Evolutionary conservation across 2,888 invertebrate genomes (phyloP).

Genomic region (Pyrgus malvae): DNA sequence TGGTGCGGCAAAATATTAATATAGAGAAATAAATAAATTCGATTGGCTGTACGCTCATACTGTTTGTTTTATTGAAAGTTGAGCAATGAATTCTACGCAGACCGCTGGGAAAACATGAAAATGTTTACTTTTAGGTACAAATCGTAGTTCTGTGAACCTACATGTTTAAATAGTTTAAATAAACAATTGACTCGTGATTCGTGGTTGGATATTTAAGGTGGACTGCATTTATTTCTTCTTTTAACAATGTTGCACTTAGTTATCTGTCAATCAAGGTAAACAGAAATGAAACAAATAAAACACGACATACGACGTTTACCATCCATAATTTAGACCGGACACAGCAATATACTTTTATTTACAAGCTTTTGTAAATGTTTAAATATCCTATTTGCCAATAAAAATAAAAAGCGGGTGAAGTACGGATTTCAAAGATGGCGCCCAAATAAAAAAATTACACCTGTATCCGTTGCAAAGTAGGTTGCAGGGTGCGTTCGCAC

Average conservation of each 20-base stretch:
- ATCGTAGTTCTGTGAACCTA: slow-evolving; percentile 53
- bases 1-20: background rate
- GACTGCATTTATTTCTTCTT: slow-evolving; percentile 3
- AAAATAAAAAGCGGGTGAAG: slow-evolving; percentile 32
- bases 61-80: slow-evolving; percentile 28
- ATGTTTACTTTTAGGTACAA: slow-evolving; percentile 59
- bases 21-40: background rate
- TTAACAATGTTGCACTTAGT: background rate
- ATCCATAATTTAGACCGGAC: slow-evolving; percentile 2
- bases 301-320: background rate
- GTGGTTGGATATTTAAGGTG: slow-evolving; percentile 33
- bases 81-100: slow-evolving; percentile 43
- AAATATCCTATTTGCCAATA: slow-evolving; percentile 13
- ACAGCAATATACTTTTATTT: slow-evolving; percentile 1
- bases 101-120: slow-evolving; percentile 49
- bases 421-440: slow-evolving; percentile 57
- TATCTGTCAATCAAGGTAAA: no score
- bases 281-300: background rate
- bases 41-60: background rate
- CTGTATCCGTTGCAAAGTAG: slow-evolving; percentile 61
- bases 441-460: slow-evolving; percentile 51
- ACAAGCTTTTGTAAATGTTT: slow-evolving; percentile 6
- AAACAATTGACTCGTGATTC: slow-evolving; percentile 48
- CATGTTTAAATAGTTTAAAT: slow-evolving; percentile 55
- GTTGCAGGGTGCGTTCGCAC: slow-evolving; percentile 24